phyloP scores from a whole-genome alignment of 1,140 invertebrate species.

The Conus betulinus region DNA sequence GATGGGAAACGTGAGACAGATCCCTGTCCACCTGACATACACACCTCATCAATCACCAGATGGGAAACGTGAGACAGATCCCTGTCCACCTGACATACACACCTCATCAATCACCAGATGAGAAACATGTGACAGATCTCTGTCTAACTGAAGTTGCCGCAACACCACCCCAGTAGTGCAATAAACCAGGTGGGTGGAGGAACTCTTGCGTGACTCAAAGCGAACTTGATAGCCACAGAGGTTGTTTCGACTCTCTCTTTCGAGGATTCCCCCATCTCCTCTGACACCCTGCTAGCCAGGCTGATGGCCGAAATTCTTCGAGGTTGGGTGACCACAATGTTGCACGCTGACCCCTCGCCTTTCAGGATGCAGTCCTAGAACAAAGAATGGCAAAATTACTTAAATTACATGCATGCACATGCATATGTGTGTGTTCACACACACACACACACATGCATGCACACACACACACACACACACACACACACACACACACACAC shows the following conservation, averaged over 20 bases:
- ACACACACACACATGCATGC: no score
- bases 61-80: constrained; percentile 67
- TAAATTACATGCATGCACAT: no score
- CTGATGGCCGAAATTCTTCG: constrained; percentile 96
- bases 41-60: constrained; percentile 70
- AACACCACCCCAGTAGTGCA: constrained; percentile 74
- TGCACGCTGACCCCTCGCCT: constrained; percentile 82
- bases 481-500: no score
- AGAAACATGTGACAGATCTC: constrained; percentile 63
- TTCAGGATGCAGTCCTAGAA: constrained; percentile 51
- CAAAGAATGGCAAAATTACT: neutral
- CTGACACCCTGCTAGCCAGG: constrained; percentile 92
- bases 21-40: neutral
- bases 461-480: no score
- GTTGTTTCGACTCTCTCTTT: constrained; percentile 56
- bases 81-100: constrained; percentile 77
- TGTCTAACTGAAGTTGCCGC: constrained; percentile 79
- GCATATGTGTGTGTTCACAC: no score
- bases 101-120: constrained; percentile 74
- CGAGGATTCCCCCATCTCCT: constrained; percentile 87
- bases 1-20: neutral
- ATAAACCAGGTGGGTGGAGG: constrained; percentile 64
- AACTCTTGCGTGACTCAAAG: constrained; percentile 64
- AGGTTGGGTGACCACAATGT: constrained; percentile 97
- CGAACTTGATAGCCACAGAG: constrained; percentile 74